Conservation (phyloP, 1,140 invertebrate species). For the Euglossa dilemma region DNA sequence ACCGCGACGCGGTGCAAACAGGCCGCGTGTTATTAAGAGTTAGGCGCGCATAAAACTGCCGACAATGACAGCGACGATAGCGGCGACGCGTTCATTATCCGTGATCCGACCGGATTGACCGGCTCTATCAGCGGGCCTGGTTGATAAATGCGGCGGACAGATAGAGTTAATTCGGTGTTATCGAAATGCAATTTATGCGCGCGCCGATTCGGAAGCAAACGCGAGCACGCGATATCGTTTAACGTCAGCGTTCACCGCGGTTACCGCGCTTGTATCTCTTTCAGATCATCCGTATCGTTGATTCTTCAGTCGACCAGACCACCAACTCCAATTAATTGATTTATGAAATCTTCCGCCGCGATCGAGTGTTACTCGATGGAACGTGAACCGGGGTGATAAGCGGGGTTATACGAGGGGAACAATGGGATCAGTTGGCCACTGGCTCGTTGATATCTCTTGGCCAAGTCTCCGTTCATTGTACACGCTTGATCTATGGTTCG, state of each 20-base stretch:
- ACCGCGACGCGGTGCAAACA: conserved; percentile 28
- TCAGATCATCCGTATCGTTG: conserved; percentile 41
- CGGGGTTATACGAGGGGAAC: neutral
- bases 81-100: conserved; percentile 65
- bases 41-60: conserved; percentile 58
- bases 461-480: neutral
- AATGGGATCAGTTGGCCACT: neutral
- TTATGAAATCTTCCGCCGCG: conserved; percentile 21
- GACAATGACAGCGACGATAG: conserved; percentile 57
- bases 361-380: neutral
- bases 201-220: conserved; percentile 1
- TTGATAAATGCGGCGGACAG: conserved; percentile 63
- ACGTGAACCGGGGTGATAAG: conserved; percentile 24
- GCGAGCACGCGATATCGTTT: conserved; percentile 54
- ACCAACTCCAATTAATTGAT: conserved; percentile 32
- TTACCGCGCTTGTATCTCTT: conserved; percentile 25
- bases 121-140: conserved; percentile 56
- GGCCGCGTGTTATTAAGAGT: conserved; percentile 57
- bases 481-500: neutral
- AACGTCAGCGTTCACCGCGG: conserved; percentile 44
- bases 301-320: conserved; percentile 32
- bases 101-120: conserved; percentile 54
- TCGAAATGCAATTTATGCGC: conserved; percentile 69
- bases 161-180: conserved; percentile 70
- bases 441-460: neutral